phyloP scores from a whole-genome alignment of 2,888 invertebrate genomes.

The Polyommatus icarus region DNA sequence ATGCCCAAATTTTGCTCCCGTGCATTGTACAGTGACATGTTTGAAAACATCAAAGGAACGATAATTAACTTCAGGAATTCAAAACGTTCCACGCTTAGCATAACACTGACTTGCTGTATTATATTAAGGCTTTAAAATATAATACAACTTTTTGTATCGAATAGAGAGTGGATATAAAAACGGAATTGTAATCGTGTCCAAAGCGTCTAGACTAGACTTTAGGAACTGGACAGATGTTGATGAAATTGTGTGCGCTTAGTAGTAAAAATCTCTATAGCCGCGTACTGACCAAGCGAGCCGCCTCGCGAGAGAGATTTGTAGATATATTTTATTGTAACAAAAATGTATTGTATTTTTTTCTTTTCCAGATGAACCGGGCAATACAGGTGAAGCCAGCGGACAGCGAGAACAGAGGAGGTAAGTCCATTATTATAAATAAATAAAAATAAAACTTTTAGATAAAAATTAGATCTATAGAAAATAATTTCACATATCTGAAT shows the following conservation, averaged over 20 bases:
- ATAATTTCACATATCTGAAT: neutral
- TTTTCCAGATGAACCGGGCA: slow-evolving; percentile 99
- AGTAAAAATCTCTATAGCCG: too few species aligned
- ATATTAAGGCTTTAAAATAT: neutral
- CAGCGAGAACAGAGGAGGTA: slow-evolving; percentile 99
- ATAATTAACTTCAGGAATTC: slow-evolving; percentile 56
- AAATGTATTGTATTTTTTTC: slow-evolving; percentile 44
- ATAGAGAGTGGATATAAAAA: too few species aligned
- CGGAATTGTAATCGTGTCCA: too few species aligned
- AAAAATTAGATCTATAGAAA: neutral
- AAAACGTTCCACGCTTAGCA: slow-evolving; percentile 33
- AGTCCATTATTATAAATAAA: slow-evolving; percentile 47
- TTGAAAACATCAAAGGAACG: slow-evolving; percentile 53
- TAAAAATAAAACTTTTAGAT: slow-evolving; percentile 1
- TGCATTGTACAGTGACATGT: slow-evolving; percentile 53
- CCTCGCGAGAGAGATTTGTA: neutral
- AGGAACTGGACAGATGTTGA: too few species aligned
- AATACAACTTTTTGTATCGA: too few species aligned
- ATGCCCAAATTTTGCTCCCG: slow-evolving; percentile 40
- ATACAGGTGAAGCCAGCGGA: slow-evolving; percentile 99
- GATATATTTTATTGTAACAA: neutral
- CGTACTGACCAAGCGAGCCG: too few species aligned
- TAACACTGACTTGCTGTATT: neutral
- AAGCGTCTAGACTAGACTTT: too few species aligned
- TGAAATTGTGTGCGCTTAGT: neutral